These are phyloP conservation scores for Heteromormyrus szaboi DNA, from an alignment of 2,797 vertebrate genomes.

Conservation along the genomic window DNA sequence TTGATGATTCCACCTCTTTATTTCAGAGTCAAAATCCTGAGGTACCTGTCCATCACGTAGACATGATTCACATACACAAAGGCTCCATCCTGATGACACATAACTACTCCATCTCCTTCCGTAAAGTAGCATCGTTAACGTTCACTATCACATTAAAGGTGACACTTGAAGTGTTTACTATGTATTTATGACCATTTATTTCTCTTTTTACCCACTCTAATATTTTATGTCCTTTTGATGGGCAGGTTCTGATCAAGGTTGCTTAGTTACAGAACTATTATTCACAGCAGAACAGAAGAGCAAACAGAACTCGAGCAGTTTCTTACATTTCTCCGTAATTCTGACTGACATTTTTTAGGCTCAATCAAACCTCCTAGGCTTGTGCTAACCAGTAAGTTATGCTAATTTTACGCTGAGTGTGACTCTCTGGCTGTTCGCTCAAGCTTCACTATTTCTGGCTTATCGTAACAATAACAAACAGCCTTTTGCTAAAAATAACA, in stretches of 20 bases:
- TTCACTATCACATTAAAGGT: neutral
- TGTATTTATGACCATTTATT: neutral
- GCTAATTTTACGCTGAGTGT: neutral
- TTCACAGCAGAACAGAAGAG: neutral
- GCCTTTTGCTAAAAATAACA: neutral
- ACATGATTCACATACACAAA: neutral
- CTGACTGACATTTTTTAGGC: neutral
- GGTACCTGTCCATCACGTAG: neutral
- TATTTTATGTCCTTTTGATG: neutral
- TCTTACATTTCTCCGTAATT: neutral
- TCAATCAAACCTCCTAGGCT: neutral
- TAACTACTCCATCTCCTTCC: neutral
- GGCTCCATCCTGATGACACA: neutral
- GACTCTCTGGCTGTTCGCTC: neutral
- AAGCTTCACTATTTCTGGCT: slow-evolving; percentile 1
- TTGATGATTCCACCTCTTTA: slow-evolving; percentile 21
- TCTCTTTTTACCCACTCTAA: neutral
- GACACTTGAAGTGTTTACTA: neutral
- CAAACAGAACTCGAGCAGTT: neutral
- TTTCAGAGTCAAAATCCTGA: neutral
- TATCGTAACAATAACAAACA: neutral
- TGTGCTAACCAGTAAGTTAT: neutral
- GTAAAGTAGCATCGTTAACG: neutral
- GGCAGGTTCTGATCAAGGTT: neutral
- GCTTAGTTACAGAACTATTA: neutral